Conservation (phyloP, 1,140 invertebrate genomes). For the Apis cerana region DNA sequence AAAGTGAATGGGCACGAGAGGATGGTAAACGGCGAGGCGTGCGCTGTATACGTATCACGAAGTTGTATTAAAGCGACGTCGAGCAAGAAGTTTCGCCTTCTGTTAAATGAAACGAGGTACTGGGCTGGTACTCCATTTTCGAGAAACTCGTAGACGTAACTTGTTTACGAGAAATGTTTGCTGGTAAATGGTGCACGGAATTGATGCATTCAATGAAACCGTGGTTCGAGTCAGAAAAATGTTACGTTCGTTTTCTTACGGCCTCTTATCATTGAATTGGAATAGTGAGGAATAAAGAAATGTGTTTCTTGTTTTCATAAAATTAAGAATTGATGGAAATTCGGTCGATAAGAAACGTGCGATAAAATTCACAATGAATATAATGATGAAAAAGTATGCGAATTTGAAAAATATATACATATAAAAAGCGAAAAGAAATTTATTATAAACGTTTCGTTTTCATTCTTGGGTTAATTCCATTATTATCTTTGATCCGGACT, state of each 20-base stretch:
- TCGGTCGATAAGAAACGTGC: too few relatives aligned
- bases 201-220: neutral
- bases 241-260: neutral
- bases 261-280: too few relatives aligned
- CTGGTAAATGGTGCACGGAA: neutral
- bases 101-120: slow-evolving; percentile 37
- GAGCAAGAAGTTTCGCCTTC: slow-evolving; percentile 4
- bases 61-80: slow-evolving; percentile 54
- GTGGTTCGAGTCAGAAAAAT: too few relatives aligned
- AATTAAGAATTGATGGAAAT: too few relatives aligned
- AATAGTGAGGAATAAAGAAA: too few relatives aligned
- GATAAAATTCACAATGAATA: too few relatives aligned
- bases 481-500: neutral
- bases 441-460: neutral
- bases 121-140: neutral
- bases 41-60: neutral
- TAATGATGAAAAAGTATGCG: too few relatives aligned
- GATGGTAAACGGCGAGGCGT: slow-evolving; percentile 27
- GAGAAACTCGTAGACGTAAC: neutral
- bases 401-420: too few relatives aligned
- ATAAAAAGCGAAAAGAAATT: too few relatives aligned
- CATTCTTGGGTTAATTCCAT: neutral
- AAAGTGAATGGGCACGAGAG: slow-evolving; percentile 12
- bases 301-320: too few relatives aligned
- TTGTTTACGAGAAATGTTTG: neutral